phyloP scores from a whole-genome alignment of 2,113 vertebrate species.

The Formicarius rufipectus region DNA sequence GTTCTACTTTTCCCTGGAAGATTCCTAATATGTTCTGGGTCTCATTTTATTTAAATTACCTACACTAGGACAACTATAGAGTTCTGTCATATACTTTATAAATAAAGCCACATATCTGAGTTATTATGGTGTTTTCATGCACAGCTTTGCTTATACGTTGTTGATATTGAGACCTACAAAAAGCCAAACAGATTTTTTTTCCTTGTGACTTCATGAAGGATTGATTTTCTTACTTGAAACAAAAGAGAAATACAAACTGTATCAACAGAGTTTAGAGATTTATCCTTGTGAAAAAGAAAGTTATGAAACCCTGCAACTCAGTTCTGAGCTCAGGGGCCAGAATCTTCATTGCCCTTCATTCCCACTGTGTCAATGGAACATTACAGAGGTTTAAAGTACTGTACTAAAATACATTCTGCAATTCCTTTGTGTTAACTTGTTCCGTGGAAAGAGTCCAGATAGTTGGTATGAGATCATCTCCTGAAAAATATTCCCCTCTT shows the following conservation, averaged over 20 bases:
- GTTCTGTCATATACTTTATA: neutral
- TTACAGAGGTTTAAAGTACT: neutral
- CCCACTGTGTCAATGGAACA: neutral
- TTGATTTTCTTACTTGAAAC: neutral
- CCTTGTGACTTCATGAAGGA: neutral
- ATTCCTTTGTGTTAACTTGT: neutral
- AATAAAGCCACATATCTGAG: neutral
- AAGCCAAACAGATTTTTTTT: neutral
- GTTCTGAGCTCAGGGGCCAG: neutral
- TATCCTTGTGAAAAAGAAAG: neutral
- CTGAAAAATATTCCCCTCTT: neutral
- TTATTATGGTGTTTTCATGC: neutral
- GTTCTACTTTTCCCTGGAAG: neutral
- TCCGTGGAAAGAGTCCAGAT: neutral
- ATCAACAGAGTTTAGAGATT: neutral
- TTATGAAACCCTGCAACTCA: neutral
- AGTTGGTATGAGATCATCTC: neutral
- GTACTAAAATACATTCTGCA: neutral
- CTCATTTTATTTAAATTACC: neutral
- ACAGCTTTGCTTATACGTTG: neutral
- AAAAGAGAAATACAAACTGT: neutral
- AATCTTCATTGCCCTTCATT: neutral
- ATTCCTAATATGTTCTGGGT: neutral
- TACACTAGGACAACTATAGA: neutral
- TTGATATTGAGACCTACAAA: neutral